Evolutionary conservation across 1,140 invertebrate genomes (phyloP), one percentile per base, ranked within the genome.

Genomic region (Atta texana): DNA sequence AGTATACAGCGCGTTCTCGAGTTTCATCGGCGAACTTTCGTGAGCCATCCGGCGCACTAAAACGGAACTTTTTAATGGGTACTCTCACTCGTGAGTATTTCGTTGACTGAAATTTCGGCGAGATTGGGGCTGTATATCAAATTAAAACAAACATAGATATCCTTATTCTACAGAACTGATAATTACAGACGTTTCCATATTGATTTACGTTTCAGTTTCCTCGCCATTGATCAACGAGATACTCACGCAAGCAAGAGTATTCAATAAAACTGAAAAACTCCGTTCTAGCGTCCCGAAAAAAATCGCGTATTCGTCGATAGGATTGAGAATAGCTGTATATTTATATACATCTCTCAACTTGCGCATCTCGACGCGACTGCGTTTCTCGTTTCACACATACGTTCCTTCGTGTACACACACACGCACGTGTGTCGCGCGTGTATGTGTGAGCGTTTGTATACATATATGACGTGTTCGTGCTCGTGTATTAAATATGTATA

Each of bases 401-500:
- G 80, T 84, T 66, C 24, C 74, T 76, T 78, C 21, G 59, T 64
- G 44, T 64, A 24, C 24, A 24, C 24, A 24, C 24, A 24, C 24
- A 16, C 39, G 63, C 55, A 28, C 14, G 49, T 59, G 18, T 75
- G 7, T 71, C 51, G 53, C 44, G 78, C 55, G 74, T 44, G 49
- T 51, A 28, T 51, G 71, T 72, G 28, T 74, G 68, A 72, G 66
- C 51, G 34, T 69, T 71, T 71, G 77, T 72, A 81, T 81, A 80
- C 77, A 68, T 68, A 80, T 51, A 66, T 44, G 66, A 57, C 71
- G 55, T 75, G 44, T 69, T 24, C 12, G 53, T 49, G 77, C 28
- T 39, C 24, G 76, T 86, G 39, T 80, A 24, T 75, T 57, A 21
- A 39, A 86, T 76, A 87, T 51, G 57, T 85, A 57, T 87, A 87